Evolutionary conservation across 2,888 invertebrate genomes (phyloP).

Genomic region (Lasioglossum pauxillum): DNA sequence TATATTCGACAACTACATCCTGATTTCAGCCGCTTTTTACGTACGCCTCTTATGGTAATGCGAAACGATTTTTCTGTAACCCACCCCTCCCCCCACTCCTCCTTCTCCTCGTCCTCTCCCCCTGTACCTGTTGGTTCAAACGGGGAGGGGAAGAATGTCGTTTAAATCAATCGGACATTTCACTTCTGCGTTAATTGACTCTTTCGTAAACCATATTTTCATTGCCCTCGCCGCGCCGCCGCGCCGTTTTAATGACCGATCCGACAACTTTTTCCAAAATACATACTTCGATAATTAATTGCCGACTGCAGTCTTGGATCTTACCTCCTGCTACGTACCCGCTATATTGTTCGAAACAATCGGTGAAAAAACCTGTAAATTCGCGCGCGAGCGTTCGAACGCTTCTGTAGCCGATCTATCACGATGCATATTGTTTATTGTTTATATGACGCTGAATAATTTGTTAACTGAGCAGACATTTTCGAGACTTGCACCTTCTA

Average conservation of each 20-base stretch:
- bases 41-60: constrained; percentile 29
- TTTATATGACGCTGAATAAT: not conserved
- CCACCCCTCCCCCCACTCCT: not conserved
- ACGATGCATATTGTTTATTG: too few relatives aligned
- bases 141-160: constrained; percentile 21
- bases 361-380: not conserved
- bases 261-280: constrained; percentile 2
- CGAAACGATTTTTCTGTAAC: constrained; percentile 16
- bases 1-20: constrained; percentile 50
- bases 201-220: constrained; percentile 20
- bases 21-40: constrained; percentile 28
- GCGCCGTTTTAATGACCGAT: not conserved
- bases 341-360: not conserved
- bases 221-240: not conserved
- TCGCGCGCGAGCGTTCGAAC: not conserved
- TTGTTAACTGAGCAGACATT: not conserved
- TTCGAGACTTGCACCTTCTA: not conserved
- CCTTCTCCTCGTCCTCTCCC: not conserved
- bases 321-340: not conserved
- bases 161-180: constrained; percentile 15
- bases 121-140: not conserved
- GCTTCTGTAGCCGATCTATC: not conserved
- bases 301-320: not conserved
- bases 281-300: not conserved
- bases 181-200: constrained; percentile 18